Conservation (phyloP, 92 coral and sea anemone species). For the Palythoa grandis region DNA sequence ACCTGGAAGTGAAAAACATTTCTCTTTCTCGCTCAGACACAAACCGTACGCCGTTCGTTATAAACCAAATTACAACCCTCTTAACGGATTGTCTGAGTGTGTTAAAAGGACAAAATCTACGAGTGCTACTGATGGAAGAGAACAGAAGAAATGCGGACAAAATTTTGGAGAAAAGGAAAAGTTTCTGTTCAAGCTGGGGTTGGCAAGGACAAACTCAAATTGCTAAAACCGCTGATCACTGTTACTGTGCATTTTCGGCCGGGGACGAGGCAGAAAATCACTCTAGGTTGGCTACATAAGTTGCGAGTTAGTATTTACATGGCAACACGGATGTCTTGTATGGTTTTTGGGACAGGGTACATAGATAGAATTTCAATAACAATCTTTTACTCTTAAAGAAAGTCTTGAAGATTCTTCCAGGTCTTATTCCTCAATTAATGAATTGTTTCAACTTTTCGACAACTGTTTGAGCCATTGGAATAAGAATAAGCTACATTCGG, state of each 20-base stretch:
- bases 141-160: not conserved
- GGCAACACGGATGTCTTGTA: too few relatives aligned
- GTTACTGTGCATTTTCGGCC: not conserved
- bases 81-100: constrained; percentile 5
- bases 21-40: not conserved
- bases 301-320: too few relatives aligned
- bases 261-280: not conserved
- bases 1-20: constrained; percentile 6
- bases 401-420: too few relatives aligned
- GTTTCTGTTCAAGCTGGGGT: constrained; percentile 28
- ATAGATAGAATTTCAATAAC: too few relatives aligned
- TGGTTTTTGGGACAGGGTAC: too few relatives aligned
- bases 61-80: not conserved
- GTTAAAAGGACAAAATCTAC: not conserved
- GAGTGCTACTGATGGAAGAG: not conserved
- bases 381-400: too few relatives aligned
- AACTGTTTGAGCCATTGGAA: too few relatives aligned
- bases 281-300: too few relatives aligned
- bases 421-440: too few relatives aligned
- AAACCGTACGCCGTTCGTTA: constrained; percentile 13
- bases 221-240: not conserved
- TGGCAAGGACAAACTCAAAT: constrained; percentile 22
- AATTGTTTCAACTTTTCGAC: too few relatives aligned
- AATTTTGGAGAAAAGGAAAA: constrained; percentile 31
- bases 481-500: too few relatives aligned